These are phyloP conservation scores for Sesia apiformis DNA, from an alignment of 2,888 invertebrate species.

Conservation along the genomic window DNA sequence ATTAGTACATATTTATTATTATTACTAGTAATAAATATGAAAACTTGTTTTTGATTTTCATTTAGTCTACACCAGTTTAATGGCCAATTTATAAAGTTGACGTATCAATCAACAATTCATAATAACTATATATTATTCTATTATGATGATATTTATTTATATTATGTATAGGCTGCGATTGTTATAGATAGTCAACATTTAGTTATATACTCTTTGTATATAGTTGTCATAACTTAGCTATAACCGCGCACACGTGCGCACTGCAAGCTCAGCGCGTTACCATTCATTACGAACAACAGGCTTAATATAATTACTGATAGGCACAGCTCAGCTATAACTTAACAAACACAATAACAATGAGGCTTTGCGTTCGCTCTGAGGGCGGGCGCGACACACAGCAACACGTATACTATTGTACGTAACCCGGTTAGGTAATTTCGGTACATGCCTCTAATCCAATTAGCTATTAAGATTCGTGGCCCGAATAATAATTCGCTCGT, in stretches of 20 bases:
- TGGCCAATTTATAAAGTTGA: no score
- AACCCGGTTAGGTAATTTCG: conserved; percentile 68
- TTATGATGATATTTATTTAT: no score
- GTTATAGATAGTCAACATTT: no score
- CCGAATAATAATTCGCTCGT: conserved; percentile 66
- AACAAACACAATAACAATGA: conserved; percentile 44
- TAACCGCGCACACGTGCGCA: not conserved
- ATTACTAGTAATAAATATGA: no score
- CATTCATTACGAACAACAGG: conserved; percentile 32
- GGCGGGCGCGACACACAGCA: conserved; percentile 13
- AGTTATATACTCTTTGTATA: no score
- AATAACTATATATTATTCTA: no score
- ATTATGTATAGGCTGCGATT: no score
- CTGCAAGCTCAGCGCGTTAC: conserved; percentile 8
- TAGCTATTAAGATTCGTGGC: conserved; percentile 73
- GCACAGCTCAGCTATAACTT: conserved; percentile 40
- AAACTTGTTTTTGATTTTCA: no score
- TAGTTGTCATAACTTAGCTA: no score
- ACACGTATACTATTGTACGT: conserved; percentile 53
- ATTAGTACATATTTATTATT: no score
- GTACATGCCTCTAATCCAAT: conserved; percentile 73
- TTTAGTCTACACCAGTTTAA: no score
- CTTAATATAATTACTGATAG: conserved; percentile 59
- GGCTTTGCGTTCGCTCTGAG: conserved; percentile 21
- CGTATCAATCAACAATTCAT: no score